phyloP scores from a whole-genome alignment of 2,888 invertebrate species.

The Drosophila anomelani region DNA sequence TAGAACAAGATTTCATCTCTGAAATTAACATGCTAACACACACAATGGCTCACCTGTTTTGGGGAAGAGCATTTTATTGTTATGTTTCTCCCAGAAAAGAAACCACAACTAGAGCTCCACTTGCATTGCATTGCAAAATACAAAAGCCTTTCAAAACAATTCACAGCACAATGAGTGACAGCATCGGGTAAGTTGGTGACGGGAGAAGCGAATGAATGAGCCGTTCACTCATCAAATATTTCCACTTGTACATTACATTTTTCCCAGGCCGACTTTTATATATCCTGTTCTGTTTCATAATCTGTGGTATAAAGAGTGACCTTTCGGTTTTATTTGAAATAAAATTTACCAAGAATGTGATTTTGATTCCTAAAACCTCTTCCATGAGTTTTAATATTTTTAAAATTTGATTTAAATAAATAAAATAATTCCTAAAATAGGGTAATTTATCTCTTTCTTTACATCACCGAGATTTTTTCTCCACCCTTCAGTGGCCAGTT shows the following conservation, averaged over 20 bases:
- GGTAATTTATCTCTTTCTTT: constrained; percentile 13
- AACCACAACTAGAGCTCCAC: constrained; percentile 34
- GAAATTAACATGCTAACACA: constrained; percentile 5
- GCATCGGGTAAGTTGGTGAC: neutral
- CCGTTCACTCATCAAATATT: constrained; percentile 20
- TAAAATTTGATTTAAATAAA: neutral
- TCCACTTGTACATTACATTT: neutral
- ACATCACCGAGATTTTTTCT: constrained; percentile 14
- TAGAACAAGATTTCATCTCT: constrained; percentile 9
- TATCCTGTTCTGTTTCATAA: neutral
- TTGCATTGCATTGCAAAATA: constrained; percentile 27
- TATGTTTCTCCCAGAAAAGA: constrained; percentile 1
- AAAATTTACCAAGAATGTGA: neutral
- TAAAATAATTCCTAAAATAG: neutral
- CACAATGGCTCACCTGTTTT: constrained; percentile 20
- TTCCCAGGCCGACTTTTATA: neutral
- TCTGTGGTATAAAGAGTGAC: no score
- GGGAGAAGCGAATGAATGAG: constrained; percentile 22
- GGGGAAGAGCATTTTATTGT: neutral
- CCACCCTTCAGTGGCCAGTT: constrained; percentile 22
- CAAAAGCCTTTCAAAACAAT: constrained; percentile 40
- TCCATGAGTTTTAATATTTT: neutral
- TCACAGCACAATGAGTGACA: constrained; percentile 36
- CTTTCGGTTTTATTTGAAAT: no score
- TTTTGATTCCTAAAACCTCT: no score